Conservation (phyloP, 2,888 invertebrate species). For the Alcis repandata region DNA sequence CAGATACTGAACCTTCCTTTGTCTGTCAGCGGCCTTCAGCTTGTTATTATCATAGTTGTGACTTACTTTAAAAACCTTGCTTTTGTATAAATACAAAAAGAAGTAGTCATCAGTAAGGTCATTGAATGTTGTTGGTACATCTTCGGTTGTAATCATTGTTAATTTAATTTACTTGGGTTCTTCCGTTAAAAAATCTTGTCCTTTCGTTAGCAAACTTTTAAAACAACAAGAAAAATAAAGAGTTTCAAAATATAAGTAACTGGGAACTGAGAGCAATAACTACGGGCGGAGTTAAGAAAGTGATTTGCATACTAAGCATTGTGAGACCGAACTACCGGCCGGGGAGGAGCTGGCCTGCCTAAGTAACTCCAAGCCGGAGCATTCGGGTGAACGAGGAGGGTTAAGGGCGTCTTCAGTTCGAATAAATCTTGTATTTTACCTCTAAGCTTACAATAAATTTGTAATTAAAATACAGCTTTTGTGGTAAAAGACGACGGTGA, state of each 20-base stretch:
- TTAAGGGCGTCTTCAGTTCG: slow-evolving; percentile 39
- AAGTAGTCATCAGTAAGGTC: no score
- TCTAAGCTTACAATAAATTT: slow-evolving; percentile 26
- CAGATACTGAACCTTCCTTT: slow-evolving; percentile 22
- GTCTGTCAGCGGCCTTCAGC: slow-evolving; percentile 15
- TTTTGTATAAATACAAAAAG: not conserved
- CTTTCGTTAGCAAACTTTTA: slow-evolving; percentile 55
- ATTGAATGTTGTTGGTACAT: not conserved
- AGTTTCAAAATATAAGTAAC: slow-evolving; percentile 55
- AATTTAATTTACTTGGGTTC: not conserved
- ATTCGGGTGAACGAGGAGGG: slow-evolving; percentile 38
- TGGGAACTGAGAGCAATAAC: slow-evolving; percentile 50
- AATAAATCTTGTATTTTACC: slow-evolving; percentile 33
- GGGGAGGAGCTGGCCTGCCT: slow-evolving; percentile 37
- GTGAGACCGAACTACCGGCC: slow-evolving; percentile 44
- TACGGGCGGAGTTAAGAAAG: slow-evolving; percentile 56
- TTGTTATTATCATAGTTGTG: slow-evolving; percentile 13
- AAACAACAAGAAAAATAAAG: slow-evolving; percentile 55
- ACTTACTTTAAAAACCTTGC: slow-evolving; percentile 11
- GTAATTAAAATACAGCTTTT: slow-evolving; percentile 24
- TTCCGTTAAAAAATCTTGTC: slow-evolving; percentile 50
- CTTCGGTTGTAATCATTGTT: not conserved
- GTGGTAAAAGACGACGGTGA: not conserved
- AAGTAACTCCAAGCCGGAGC: slow-evolving; percentile 39
- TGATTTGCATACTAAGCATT: slow-evolving; percentile 65